Evolutionary conservation across 1,140 invertebrate species (phyloP), one percentile per base, ranked within the genome.

Genomic region (Procambarus virginalis): DNA sequence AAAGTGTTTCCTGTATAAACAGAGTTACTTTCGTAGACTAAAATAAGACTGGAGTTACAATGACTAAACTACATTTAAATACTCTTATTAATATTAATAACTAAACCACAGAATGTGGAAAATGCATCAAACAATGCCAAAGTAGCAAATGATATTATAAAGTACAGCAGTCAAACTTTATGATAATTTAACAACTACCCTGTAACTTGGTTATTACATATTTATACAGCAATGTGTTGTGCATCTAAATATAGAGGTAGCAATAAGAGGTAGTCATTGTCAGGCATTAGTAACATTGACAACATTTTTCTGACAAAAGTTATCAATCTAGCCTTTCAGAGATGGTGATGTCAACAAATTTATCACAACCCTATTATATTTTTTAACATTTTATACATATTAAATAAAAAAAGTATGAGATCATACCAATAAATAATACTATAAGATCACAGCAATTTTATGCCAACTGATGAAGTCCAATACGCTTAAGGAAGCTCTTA

Each of bases 401-500:
- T 5, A 73, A 34, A 73, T 5, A 73, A 34, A 73, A 4, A 73
- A 5, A 34, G 22, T 34, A 14, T 73, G 68, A 73, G 68, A 73
- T 73, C 55, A 14, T 58, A 22, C 12, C 22, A 22, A 9, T 79
- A 55, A 64, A 55, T 64, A 82, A 46, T 60, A 46, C 34, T 46
- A 45, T n/a, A 48, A 20, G n/a, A 46, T 70, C 81, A 84, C 60
- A 70, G 81, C 0, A 34, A 96, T 49, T 45, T 85, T 91, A 91
- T 80, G 85, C 86, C 79, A 91, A 60, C 64, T 92, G 91, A 73
- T 92, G 91, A n/a, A 92, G 89, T 51, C 92, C 92, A 82, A 93
- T 92, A 48, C 93, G 83, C 68, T 93, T 93, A 12, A 94, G 92
- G 84, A 94, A 94, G 46, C 93, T 94, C 91, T 94, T 94, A 14